Percentiles rank a stretch among this genome's conserved stretches.
These are phyloP conservation scores for Plecturocebus donacophilus DNA, from an alignment of 2,113 vertebrate genomes.

Conservation along the genomic window DNA sequence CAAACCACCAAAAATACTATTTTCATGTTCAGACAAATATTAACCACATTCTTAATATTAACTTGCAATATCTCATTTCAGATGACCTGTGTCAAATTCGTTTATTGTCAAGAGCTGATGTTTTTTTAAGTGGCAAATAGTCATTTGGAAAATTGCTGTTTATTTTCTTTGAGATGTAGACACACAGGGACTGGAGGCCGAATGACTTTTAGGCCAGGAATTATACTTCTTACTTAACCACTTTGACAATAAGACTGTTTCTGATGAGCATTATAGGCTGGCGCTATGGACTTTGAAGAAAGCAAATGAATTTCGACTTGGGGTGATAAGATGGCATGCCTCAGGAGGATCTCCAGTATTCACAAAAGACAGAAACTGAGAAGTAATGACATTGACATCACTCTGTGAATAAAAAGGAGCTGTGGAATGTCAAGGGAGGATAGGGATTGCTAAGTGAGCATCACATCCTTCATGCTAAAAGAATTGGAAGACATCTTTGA, in stretches of 20 bases:
- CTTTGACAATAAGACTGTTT: constrained; percentile 25
- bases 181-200: not conserved
- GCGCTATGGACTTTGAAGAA: constrained; percentile 71
- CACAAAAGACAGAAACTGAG: constrained; percentile 73
- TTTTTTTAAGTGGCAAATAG: constrained; percentile 74
- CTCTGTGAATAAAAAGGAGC: constrained; percentile 69
- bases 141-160: constrained; percentile 68
- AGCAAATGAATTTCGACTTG: constrained; percentile 76
- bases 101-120: constrained; percentile 68
- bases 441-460: constrained; percentile 3
- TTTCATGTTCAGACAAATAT: not conserved
- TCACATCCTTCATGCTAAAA: not conserved
- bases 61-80: constrained; percentile 53
- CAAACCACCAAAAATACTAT: constrained; percentile 6
- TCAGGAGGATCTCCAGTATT: constrained; percentile 54
- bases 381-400: constrained; percentile 71
- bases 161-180: constrained; percentile 58
- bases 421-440: not conserved
- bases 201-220: constrained; percentile 9
- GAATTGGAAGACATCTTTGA: not conserved
- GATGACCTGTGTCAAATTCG: constrained; percentile 38
- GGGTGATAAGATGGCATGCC: constrained; percentile 60
- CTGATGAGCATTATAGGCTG: constrained; percentile 18
- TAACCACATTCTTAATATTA: constrained; percentile 49
- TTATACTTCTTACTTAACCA: constrained; percentile 16